phyloP scores from a whole-genome alignment of 2,888 invertebrate genomes.

The Bursaphelenchus okinawaensis region DNA sequence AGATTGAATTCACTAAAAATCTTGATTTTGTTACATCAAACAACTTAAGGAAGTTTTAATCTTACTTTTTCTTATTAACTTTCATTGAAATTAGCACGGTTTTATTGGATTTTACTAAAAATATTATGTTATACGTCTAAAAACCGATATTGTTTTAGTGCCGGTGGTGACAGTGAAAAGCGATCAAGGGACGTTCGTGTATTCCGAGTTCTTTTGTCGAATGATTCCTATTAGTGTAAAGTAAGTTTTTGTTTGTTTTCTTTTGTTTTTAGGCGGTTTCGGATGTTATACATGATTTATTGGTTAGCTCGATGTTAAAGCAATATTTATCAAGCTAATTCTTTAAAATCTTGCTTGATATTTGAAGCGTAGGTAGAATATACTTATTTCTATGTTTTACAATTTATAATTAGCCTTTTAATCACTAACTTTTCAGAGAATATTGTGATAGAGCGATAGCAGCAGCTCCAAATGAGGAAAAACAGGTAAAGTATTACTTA shows the following conservation, averaged over 20 bases:
- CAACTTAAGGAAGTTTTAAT: too few relatives aligned
- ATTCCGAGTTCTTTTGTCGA: slow-evolving; percentile 10
- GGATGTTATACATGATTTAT: too few relatives aligned
- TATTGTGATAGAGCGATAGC: slow-evolving; percentile 26
- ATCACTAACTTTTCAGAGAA: slow-evolving; percentile 15
- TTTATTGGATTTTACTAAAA: neutral
- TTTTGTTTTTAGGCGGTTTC: neutral
- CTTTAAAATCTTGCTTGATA: too few relatives aligned
- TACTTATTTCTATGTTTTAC: too few relatives aligned
- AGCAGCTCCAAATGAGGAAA: slow-evolving; percentile 14
- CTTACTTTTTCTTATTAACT: neutral
- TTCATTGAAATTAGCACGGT: neutral
- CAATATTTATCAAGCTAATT: too few relatives aligned
- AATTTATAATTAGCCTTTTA: too few relatives aligned
- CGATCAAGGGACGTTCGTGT: slow-evolving; percentile 3
- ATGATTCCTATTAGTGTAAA: slow-evolving; percentile 10
- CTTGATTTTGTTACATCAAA: too few relatives aligned
- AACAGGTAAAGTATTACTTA: slow-evolving; percentile 79
- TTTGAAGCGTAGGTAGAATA: too few relatives aligned
- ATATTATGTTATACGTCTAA: neutral
- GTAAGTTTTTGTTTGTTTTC: neutral
- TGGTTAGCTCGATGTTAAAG: too few relatives aligned
- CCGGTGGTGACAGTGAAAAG: slow-evolving; percentile 7
- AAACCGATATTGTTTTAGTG: neutral
- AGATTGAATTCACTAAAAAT: too few relatives aligned